phyloP scores from a whole-genome alignment of 2,113 vertebrate genomes.

The Myocastor coypus region DNA sequence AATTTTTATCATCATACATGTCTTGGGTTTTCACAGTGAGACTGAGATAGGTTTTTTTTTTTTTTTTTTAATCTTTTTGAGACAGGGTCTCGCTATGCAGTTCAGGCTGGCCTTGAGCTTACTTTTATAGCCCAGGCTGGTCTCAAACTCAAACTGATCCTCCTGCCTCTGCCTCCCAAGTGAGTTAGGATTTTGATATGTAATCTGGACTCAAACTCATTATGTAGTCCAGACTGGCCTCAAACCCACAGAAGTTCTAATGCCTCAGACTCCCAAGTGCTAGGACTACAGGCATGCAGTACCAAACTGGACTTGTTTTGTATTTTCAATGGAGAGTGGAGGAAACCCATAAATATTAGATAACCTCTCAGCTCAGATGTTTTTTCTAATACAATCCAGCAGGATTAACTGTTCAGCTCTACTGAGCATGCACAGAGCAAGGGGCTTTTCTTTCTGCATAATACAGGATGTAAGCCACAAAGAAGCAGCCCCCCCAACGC shows the following conservation, averaged over 20 bases:
- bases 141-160: too few relatives aligned
- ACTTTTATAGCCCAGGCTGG: too few relatives aligned
- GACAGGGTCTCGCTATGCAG: too few relatives aligned
- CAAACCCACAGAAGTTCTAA: neutral
- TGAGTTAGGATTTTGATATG: neutral
- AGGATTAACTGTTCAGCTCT: neutral
- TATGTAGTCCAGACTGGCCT: neutral
- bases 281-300: neutral
- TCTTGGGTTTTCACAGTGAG: neutral
- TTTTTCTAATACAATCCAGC: neutral
- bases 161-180: too few relatives aligned
- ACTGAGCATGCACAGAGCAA: neutral
- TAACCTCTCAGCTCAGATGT: neutral
- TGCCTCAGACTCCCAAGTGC: neutral
- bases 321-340: neutral
- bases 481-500: neutral
- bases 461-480: neutral
- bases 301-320: neutral
- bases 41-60: too few relatives aligned
- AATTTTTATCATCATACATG: neutral
- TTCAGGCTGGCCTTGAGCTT: too few relatives aligned
- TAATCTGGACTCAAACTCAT: neutral
- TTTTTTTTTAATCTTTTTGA: too few relatives aligned
- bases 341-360: neutral
- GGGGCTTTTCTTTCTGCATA: neutral